Conservation (phyloP, 2,888 invertebrate species). For the Nipponacmea schrenckii region DNA sequence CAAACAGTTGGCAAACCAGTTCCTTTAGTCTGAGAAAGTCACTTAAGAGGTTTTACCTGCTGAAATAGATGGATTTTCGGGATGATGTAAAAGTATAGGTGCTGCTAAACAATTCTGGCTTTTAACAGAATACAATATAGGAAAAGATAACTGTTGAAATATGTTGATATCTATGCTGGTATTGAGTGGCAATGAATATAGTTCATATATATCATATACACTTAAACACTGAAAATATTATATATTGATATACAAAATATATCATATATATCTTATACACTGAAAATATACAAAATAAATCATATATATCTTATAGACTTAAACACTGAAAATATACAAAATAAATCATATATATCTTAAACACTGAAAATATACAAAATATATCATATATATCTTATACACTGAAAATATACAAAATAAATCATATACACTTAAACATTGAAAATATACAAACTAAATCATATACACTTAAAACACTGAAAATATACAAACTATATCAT, state of each 20-base stretch:
- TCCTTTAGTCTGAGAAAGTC: neutral
- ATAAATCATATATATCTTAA: too few relatives aligned
- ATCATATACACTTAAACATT: too few relatives aligned
- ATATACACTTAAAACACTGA: too few relatives aligned
- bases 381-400: slow-evolving; percentile 32
- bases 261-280: too few relatives aligned
- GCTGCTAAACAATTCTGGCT: neutral
- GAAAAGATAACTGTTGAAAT: slow-evolving; percentile 9
- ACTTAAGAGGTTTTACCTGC: slow-evolving; percentile 18
- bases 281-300: too few relatives aligned
- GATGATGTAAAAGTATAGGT: neutral
- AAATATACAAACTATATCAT: too few relatives aligned
- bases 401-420: slow-evolving; percentile 23
- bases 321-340: too few relatives aligned
- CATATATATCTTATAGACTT: too few relatives aligned
- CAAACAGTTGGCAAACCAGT: too few relatives aligned
- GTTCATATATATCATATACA: slow-evolving; percentile 25
- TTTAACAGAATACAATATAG: slow-evolving; percentile 9
- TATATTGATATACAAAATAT: neutral
- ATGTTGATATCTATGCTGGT: neutral
- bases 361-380: neutral
- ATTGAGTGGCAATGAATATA: slow-evolving; percentile 22
- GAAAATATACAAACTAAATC: too few relatives aligned
- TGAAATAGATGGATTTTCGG: slow-evolving; percentile 13
- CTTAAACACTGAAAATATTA: slow-evolving; percentile 39